A percentile compares a stretch with the other conserved stretches of the same genome.
These are phyloP conservation scores for Sterrhoptilus dennistouni DNA, from an alignment of 2,113 vertebrate species.

Conservation along the genomic window DNA sequence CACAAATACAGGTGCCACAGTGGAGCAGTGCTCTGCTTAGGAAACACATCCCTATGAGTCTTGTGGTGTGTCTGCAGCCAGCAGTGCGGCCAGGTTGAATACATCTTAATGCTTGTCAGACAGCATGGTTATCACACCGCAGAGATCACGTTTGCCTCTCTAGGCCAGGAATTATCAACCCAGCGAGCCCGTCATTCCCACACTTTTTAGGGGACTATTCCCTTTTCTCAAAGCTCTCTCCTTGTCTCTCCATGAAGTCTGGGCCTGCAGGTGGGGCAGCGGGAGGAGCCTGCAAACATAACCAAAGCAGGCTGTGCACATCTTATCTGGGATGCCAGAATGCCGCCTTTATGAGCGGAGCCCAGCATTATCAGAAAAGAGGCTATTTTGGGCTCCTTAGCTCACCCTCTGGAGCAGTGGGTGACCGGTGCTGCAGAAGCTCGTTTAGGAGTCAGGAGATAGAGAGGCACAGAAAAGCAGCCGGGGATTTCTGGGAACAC, in stretches of 20 bases:
- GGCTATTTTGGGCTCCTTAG: constrained; percentile 32
- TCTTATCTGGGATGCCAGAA: constrained; percentile 54
- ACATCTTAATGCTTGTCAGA: not conserved
- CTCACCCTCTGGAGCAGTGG: constrained; percentile 7
- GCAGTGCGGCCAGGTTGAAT: not conserved
- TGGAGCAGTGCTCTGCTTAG: not conserved
- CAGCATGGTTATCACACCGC: not conserved
- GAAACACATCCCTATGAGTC: not conserved
- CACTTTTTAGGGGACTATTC: not conserved
- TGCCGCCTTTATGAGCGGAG: not conserved
- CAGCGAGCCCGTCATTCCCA: not conserved
- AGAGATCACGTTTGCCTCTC: not conserved
- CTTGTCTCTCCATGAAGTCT: not conserved
- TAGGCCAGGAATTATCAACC: not conserved
- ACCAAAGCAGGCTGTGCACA: not conserved
- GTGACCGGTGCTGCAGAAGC: not conserved
- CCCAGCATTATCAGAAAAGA: constrained; percentile 39
- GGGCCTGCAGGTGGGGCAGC: not conserved
- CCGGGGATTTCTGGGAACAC: not conserved
- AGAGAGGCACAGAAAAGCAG: not conserved
- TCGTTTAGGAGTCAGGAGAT: constrained; percentile 1
- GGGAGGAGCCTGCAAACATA: not conserved
- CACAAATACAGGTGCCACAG: not conserved
- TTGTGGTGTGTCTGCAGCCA: not conserved
- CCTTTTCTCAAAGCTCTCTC: not conserved